Base-by-base conservation (phyloP, 2,888 invertebrate genomes). In the Dicroscelio sp. region DNA sequence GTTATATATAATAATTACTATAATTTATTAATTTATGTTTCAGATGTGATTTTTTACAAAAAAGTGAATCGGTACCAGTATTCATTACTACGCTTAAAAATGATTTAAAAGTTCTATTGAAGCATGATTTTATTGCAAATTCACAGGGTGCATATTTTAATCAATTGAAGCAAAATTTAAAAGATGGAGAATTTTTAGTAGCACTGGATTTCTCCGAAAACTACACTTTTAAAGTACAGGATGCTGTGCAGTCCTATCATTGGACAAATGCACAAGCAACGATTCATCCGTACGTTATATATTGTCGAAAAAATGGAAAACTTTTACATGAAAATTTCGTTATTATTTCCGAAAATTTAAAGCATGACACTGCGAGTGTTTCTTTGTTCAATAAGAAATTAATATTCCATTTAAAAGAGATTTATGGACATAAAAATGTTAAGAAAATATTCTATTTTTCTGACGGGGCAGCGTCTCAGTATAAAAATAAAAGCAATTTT, bases 381-480 rank as follows among this genome's bases (percentile, higher is more conserved):
- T 78, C 75, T 52, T 67, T 78, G 43, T 85, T 85, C 38, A 85
- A 85, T 27, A 67, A 27, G 55, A 71, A 38, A 73, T 20, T 87
- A 23, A 55, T 87, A 12, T 20, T 0, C 14, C 67, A 80, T 67
- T 52, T 80, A 12, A 79, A 55, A 80, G 38, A 33, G 4, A 71
- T 38, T 12, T 35, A 65, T 10, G 58, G n/a, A 20, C 0, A 23
- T 17, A 12, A 60, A 55, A 35, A 63, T 33, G 33, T 87, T 20
- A 75, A 87, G 23, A 73, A 52, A 33, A 33, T 87, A 25, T 33
- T 87, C 23, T 75, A 87, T 35, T 87, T 80, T 35, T 87, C 87
- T 0, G 82, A 82, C 38, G 82, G 82, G 1, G 82, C 82, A 3
- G 69, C 35, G 1, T 33, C 35, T 6, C 86, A 69, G 38, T 78